phyloP scores from a whole-genome alignment of 2,113 vertebrate genomes.

The Gymnocephalus cernua region DNA sequence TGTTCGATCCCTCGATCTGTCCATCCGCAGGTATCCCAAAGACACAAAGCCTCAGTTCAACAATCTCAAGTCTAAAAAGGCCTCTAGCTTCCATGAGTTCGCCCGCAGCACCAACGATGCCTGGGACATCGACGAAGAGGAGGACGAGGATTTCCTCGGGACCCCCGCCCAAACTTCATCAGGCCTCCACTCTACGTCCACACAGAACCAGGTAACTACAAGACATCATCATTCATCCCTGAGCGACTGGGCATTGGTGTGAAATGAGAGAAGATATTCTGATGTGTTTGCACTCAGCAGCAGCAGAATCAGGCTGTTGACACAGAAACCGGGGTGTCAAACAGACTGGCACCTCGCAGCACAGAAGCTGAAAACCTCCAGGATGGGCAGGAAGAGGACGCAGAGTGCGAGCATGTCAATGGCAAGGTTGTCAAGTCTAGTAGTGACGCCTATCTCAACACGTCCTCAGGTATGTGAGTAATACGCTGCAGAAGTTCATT shows the following conservation, averaged over 20 bases:
- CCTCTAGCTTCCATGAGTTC: constrained; percentile 95
- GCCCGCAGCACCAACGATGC: constrained; percentile 95
- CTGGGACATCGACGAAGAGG: constrained; percentile 95
- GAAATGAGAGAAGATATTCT: not conserved
- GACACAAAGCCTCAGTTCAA: constrained; percentile 88
- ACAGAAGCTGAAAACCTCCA: constrained; percentile 77
- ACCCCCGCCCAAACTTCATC: constrained; percentile 31
- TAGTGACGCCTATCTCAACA: constrained; percentile 90
- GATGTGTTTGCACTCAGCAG: constrained; percentile 53
- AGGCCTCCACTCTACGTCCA: constrained; percentile 79
- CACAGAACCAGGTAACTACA: constrained; percentile 72
- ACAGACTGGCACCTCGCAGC: constrained; percentile 78
- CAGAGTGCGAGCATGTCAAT: constrained; percentile 75
- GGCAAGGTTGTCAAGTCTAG: constrained; percentile 90
- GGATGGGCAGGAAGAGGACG: constrained; percentile 69
- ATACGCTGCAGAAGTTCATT: not conserved
- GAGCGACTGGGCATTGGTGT: not conserved
- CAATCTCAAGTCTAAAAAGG: constrained; percentile 91
- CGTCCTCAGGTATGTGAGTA: constrained; percentile 85
- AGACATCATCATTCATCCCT: not conserved
- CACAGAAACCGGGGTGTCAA: constrained; percentile 37
- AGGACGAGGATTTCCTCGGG: constrained; percentile 84
- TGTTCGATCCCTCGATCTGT: not conserved
- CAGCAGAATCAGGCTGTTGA: constrained; percentile 80
- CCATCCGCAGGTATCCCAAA: constrained; percentile 87